A percentile compares a stretch with the other conserved stretches of the same genome.
Evolutionary conservation across 2,888 invertebrate species (phyloP).

Genomic region (Plagodis dolabraria): DNA sequence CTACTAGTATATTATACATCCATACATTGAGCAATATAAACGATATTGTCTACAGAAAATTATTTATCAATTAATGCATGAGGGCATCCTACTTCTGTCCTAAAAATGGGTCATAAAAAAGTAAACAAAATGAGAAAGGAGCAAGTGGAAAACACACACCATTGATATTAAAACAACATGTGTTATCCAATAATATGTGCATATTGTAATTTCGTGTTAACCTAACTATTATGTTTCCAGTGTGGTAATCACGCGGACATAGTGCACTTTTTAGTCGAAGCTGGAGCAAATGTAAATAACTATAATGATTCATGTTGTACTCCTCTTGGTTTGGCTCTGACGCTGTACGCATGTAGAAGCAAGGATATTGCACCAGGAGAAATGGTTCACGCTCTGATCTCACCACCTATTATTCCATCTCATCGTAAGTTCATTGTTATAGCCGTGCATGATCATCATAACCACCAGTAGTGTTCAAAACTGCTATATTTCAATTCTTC

Average conservation of each 20-base stretch:
- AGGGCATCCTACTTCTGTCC: too few relatives aligned
- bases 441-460: background rate
- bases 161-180: too few relatives aligned
- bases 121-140: background rate
- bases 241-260: constrained; percentile 62
- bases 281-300: constrained; percentile 78
- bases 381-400: constrained; percentile 58
- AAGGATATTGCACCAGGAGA: constrained; percentile 48
- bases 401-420: constrained; percentile 39
- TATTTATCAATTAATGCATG: too few relatives aligned
- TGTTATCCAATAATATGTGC: too few relatives aligned
- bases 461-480: background rate
- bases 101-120: background rate
- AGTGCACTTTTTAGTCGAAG: constrained; percentile 73
- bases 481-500: background rate
- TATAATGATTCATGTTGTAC: constrained; percentile 84
- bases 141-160: background rate
- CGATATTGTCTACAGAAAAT: too few relatives aligned
- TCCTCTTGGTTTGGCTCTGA: constrained; percentile 71
- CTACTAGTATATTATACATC: too few relatives aligned
- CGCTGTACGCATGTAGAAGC: constrained; percentile 62
- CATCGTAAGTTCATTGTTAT: constrained; percentile 7
- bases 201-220: too few relatives aligned
- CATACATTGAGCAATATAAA: too few relatives aligned
- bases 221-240: constrained; percentile 42